Conservation (phyloP, 2,113 vertebrate species). For the Mus pahari region DNA sequence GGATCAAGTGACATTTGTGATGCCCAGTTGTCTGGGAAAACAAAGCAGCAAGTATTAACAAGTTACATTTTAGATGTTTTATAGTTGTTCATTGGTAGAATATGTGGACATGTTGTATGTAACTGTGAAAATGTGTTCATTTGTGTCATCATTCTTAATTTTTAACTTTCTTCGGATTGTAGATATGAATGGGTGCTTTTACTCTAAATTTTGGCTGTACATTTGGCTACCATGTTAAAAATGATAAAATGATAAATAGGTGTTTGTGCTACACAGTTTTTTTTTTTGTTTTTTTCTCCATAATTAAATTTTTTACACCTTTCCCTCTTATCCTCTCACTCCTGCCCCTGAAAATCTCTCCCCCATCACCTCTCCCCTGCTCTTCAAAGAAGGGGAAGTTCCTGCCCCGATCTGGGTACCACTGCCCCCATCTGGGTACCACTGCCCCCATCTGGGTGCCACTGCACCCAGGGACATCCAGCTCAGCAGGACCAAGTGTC, state of each 20-base stretch:
- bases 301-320: too few relatives aligned
- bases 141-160: slow-evolving; percentile 27
- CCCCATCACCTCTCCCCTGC: too few relatives aligned
- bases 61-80: slow-evolving; percentile 78
- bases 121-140: slow-evolving; percentile 62
- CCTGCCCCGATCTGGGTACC: too few relatives aligned
- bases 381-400: too few relatives aligned
- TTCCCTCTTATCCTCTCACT: too few relatives aligned
- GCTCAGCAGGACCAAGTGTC: too few relatives aligned
- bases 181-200: too few relatives aligned
- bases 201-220: too few relatives aligned
- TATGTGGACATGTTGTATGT: slow-evolving; percentile 58
- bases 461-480: too few relatives aligned
- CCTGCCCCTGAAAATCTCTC: too few relatives aligned
- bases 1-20: slow-evolving; percentile 88
- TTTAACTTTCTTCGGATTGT: slow-evolving; percentile 23
- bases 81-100: slow-evolving; percentile 55
- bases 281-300: not conserved
- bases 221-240: not conserved
- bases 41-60: slow-evolving; percentile 84
- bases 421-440: too few relatives aligned
- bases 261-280: not conserved
- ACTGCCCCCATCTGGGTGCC: too few relatives aligned
- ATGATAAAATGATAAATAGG: not conserved
- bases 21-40: slow-evolving; percentile 88